phyloP scores from a whole-genome alignment of 2,797 vertebrate species.

The Galago senegalensis region DNA sequence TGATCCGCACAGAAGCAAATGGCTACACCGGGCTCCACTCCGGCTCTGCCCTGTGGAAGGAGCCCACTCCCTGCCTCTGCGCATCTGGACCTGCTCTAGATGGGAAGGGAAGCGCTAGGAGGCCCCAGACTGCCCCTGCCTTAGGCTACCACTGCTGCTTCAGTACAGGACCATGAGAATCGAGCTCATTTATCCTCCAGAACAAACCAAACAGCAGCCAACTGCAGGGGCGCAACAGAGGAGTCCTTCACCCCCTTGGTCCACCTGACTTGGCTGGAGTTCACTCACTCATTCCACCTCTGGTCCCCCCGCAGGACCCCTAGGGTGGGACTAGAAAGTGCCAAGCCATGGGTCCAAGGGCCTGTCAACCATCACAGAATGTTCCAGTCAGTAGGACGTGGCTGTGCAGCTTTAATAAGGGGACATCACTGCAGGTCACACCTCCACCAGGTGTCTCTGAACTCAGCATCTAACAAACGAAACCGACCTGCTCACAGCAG shows the following conservation, averaged over 20 bases:
- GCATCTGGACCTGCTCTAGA: no score
- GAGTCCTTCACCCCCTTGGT: neutral
- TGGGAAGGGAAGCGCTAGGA: neutral
- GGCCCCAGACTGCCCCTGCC: neutral
- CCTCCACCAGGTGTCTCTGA: no score
- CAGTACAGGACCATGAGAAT: neutral
- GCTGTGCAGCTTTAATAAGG: no score
- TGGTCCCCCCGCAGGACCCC: no score
- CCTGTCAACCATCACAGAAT: no score
- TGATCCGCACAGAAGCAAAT: neutral
- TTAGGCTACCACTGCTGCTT: neutral
- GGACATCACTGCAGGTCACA: no score
- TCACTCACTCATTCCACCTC: no score
- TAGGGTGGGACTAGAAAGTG: no score
- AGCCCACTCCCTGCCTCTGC: neutral
- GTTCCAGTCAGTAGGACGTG: no score
- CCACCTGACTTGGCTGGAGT: neutral
- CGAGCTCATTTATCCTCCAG: neutral
- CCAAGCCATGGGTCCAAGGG: no score
- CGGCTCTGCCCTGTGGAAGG: neutral
- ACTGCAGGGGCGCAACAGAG: neutral
- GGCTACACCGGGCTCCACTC: neutral
- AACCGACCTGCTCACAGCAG: no score
- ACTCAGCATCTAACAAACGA: no score
- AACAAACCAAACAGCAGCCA: neutral